Evolutionary conservation across 1,140 invertebrate species (phyloP), one percentile per base, ranked within the genome.

Genomic region (Atta cephalotes): DNA sequence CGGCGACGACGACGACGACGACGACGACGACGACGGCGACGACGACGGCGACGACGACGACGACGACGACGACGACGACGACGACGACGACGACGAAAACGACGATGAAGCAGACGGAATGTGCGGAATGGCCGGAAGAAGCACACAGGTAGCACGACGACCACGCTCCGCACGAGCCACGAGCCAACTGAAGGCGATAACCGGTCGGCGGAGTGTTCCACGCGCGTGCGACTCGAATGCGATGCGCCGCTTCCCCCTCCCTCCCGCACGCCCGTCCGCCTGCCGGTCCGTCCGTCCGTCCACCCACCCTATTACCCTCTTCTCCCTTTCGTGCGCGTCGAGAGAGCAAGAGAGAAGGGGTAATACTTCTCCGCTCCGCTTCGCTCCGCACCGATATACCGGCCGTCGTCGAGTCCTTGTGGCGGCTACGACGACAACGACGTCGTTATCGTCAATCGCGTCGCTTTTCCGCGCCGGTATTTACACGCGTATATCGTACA

Each of bases 171-270:
- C 76, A 49, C 84, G 53, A 85, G 74, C 60, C 62, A 68, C 74
- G 84, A 77, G 74, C 56, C 56, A 28, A 84, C 80, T 84, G 80
- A 80, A 80, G 85, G 63, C 65, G 77, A 79, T 72, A 84, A 82
- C 68, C 80, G 80, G 70, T 84, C 80, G 82, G 85, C 56, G 72
- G 85, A 89, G 85, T 89, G 85, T 79, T 89, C 76, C 89, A 89
- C 89, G 88, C 89, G 89, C 88, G 88, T 90, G 88, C 89, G 80
- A 90, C 89, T 87, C 79, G 56, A 81, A 89, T 71, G 88, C 78
- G 89, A 90, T 85, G 89, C 85, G 89, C 84, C 84, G 88, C 68
- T 39, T 25, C 78, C 10, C 51, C 31, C 62, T 39, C 65, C 51
- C 12, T n/a, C 66, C 4, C n/a, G 18, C 21, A 25, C 25, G 25